Base-by-base conservation (phyloP, 2,888 invertebrate species). In the Chrysomela aeneicollis region DNA sequence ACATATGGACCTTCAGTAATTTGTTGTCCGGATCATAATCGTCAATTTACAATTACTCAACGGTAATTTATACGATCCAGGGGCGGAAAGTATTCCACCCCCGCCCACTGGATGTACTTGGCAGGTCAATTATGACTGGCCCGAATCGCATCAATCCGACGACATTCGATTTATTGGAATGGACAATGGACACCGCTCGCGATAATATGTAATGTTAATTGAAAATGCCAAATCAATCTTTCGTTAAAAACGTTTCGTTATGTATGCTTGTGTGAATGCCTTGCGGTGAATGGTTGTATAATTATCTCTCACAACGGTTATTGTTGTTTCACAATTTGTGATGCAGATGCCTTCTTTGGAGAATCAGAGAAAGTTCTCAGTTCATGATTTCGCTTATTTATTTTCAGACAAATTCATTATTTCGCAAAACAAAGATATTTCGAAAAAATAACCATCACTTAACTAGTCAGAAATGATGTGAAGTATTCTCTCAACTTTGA, bases 181-280 rank as follows among this genome's bases (percentile, higher is more conserved):
- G 55, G 55, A 55, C 55, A 55, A 55, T 55, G 42, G 22, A 55
- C 42, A 9, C 5, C 42, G 37, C 42, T 32, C 21, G 18, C 32
- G 15, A 32, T 22, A 19, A 12, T n/a, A 54, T 35, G 54, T 54
- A 54, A 55, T 42, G 42, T 12, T 55, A 55, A 55, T 55, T 55
- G 55, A 55, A 55, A 55, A 55, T n/a, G 22, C 55, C 55, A 55
- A 55, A 55, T 55, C 55, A 42, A 55, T 55, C n/a, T 22, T 32
- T 18, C 12, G 17, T 8, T 8, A 32, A 32, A 53, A 35, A 21
- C 22, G 55, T 35, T 10, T 12, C 8, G 8, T 6, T 12, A 35
- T 35, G 35, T 35, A n/a, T n/a, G n/a, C n/a, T n/a, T n/a, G 12
- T 35, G 10, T 10, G 8, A 10, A 35, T 35, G 35, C 35, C 35